Evolutionary conservation across 2,113 vertebrate genomes (phyloP).

Genomic region (Oenanthe oenanthe): DNA sequence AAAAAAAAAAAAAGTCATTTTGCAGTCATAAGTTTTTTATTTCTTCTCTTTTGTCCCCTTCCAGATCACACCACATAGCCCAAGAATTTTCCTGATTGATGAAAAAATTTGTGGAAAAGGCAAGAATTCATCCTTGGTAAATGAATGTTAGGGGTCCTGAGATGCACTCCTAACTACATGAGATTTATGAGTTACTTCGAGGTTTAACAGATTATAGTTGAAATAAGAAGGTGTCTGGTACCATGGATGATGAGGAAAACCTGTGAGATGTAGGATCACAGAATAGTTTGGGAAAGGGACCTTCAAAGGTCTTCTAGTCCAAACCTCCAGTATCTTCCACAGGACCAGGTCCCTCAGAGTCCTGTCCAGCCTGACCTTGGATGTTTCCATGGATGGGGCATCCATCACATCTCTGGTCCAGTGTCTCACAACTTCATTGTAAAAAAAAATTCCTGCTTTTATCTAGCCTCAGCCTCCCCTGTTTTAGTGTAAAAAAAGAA

Average conservation of each 20-base stretch:
- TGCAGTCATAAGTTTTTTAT: not conserved
- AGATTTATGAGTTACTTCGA: not conserved
- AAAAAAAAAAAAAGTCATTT: not conserved
- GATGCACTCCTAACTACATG: accelerated
- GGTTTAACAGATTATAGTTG: not conserved
- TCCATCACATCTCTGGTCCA: not conserved
- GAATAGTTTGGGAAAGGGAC: not conserved
- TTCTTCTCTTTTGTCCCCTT: not conserved
- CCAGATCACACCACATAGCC: not conserved
- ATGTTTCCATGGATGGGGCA: not conserved
- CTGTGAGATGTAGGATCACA: not conserved
- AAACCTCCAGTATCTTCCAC: not conserved
- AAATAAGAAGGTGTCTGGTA: not conserved
- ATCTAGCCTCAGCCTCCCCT: too few relatives aligned
- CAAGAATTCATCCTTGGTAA: not conserved
- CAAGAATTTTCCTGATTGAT: not conserved
- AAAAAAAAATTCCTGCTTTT: not conserved
- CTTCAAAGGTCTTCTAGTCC: not conserved
- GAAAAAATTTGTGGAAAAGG: not conserved
- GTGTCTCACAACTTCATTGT: not conserved
- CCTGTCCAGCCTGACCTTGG: not conserved
- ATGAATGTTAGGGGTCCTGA: not conserved
- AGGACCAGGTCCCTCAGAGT: not conserved
- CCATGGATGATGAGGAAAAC: not conserved
- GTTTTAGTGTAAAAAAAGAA: not conserved